phyloP scores from a whole-genome alignment of 1,140 invertebrate genomes.

The Dreissena rostriformis region DNA sequence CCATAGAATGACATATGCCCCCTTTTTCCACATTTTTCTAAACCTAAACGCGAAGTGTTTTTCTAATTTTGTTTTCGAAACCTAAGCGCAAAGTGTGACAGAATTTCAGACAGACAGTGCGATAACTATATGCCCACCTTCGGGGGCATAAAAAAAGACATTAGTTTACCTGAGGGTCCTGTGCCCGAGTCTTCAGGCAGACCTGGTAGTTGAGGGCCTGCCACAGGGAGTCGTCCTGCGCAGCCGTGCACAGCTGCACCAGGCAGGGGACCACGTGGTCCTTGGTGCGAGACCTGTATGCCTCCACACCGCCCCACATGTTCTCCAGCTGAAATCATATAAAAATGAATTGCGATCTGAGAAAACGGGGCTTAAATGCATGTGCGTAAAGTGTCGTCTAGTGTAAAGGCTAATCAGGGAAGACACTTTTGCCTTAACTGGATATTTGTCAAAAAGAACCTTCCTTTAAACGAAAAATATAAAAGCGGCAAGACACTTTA shows the following conservation, averaged over 20 bases:
- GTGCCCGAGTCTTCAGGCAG: constrained; percentile 91
- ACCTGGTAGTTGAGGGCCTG: constrained; percentile 95
- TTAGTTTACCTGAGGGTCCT: constrained; percentile 83
- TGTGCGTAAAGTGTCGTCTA: no score
- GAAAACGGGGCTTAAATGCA: no score
- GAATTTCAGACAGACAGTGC: no score
- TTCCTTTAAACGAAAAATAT: neutral
- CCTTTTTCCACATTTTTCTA: no score
- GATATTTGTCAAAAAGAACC: neutral
- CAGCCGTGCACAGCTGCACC: constrained; percentile 90
- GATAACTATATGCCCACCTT: no score
- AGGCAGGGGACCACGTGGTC: constrained; percentile 89
- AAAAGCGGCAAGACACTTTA: no score
- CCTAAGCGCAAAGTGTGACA: no score
- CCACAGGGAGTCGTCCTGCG: constrained; percentile 92
- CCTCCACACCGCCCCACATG: constrained; percentile 85
- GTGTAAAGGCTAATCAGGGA: neutral
- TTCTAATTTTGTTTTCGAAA: no score
- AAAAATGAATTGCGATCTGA: no score
- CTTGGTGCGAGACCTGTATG: constrained; percentile 84
- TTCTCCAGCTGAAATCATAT: constrained; percentile 87
- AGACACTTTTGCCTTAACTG: neutral
- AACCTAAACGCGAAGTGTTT: no score
- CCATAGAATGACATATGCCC: no score
- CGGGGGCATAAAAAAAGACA: no score